Evolutionary conservation across 2,888 invertebrate species (phyloP), one percentile per base, ranked within the genome.

Genomic region (Eristalis pertinax): DNA sequence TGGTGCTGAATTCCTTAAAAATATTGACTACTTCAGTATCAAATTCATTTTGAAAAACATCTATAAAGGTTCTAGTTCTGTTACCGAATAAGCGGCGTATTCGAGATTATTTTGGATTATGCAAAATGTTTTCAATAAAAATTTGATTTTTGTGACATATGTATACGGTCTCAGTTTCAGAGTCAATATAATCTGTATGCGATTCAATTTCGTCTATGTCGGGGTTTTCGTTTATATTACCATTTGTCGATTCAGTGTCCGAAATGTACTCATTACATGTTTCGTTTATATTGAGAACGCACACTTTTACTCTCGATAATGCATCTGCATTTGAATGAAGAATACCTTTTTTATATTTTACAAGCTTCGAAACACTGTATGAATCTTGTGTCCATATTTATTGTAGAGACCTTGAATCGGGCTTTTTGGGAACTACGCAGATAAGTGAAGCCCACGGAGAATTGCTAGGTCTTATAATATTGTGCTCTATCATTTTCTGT

Each of bases 321-420:
- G 89, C 88, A 50, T 89, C 88, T 8, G 89, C 89, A 32, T 88
- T 88, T n/a, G 73, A 26, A 26, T 26, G 1, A 26, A 26, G 26
- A 26, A 26, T 26, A 26, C 26, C 26, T 26, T 26, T 26, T 26
- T 26, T n/a, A n/a, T n/a, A n/a, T n/a, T 7, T 72, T 79, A 60
- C 60, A 79, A 15, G 41, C 67, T 26, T 73, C 64, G 2, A 41
- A 41, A 15, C 56, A 64, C 58, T 73, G 60, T 43, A 79, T 67
- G 8, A 72, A 73, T 29, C 43, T 65, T 8, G 41, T 22, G 11
- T 79, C 35, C 3, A 79, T 15, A 62, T n/a, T 43, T 73, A 72
- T 73, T 70, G 43, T 29, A 4, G 2, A n/a, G 11, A 32, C 32
- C 43, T 60, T 2, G 78, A 70, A 41, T 70, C 70, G 13, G 69